Evolutionary conservation across 2,113 vertebrate species (phyloP).

Genomic region (Corythaeola cristata): DNA sequence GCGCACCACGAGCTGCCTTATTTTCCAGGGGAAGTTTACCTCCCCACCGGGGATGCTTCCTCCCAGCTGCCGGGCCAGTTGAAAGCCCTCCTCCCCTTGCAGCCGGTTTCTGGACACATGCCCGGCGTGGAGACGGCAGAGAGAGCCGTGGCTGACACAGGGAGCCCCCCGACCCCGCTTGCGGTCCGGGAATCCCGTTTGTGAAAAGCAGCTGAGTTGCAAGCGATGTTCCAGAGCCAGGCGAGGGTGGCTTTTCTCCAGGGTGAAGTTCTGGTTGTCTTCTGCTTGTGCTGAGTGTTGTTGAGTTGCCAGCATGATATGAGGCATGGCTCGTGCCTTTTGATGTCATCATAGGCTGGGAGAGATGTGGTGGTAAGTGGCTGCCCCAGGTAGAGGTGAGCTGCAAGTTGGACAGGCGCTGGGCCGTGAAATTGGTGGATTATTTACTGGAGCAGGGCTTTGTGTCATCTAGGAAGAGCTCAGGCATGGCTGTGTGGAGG

Average conservation of each 20-base stretch:
- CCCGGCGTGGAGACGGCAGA: not conserved
- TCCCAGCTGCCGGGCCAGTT: not conserved
- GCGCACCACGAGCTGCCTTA: not conserved
- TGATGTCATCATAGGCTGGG: not conserved
- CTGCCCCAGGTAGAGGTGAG: not conserved
- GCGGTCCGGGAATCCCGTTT: not conserved
- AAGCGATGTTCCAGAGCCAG: not conserved
- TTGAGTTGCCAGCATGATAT: not conserved
- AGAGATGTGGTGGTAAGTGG: accelerated
- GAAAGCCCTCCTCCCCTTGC: not conserved
- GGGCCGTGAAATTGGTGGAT: not conserved
- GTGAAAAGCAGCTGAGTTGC: not conserved
- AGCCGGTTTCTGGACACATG: not conserved
- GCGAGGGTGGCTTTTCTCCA: not conserved
- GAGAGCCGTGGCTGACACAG: not conserved
- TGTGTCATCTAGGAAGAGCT: not conserved
- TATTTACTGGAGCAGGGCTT: not conserved
- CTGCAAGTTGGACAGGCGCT: not conserved
- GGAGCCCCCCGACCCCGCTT: not conserved
- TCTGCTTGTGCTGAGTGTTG: accelerated
- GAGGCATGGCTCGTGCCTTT: not conserved
- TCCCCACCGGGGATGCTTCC: not conserved
- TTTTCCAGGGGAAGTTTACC: conserved; percentile 36
- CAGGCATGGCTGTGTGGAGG: accelerated
- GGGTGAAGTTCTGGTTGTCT: not conserved